These are phyloP conservation scores for Petrocephalus schoutedeni DNA, from an alignment of 2,797 vertebrate genomes.

Conservation along the genomic window DNA sequence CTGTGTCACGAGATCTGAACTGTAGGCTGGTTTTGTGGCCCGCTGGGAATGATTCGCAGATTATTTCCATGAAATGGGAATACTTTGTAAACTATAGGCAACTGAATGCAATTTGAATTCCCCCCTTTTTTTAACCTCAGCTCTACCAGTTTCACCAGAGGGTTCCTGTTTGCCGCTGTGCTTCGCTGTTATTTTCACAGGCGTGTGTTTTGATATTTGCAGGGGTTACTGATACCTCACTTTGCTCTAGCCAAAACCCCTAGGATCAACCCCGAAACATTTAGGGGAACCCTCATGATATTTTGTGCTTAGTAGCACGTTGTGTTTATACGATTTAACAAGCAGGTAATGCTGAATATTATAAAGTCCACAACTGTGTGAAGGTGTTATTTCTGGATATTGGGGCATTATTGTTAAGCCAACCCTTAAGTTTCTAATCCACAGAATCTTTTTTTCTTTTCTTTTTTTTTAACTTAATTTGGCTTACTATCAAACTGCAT, in stretches of 20 bases:
- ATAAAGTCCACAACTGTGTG: not conserved
- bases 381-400: not conserved
- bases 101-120: conserved; percentile 18
- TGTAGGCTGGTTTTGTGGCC: conserved; percentile 61
- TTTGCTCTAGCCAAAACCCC: not conserved
- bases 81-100: conserved; percentile 20
- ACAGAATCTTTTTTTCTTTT: not conserved
- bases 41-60: conserved; percentile 57
- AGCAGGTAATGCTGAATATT: not conserved
- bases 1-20: conserved; percentile 69
- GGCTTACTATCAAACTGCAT: not conserved
- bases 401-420: not conserved
- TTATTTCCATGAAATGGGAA: conserved; percentile 61
- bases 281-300: not conserved
- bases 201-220: not conserved
- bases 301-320: not conserved
- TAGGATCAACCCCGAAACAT: not conserved
- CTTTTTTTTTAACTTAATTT: not conserved
- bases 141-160: not conserved
- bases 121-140: not conserved
- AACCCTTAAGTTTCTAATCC: not conserved
- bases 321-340: not conserved
- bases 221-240: not conserved
- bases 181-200: not conserved
- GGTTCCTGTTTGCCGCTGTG: not conserved